Base-by-base conservation (phyloP, 1,140 invertebrate species). In the Tetragnatha versicolor region DNA sequence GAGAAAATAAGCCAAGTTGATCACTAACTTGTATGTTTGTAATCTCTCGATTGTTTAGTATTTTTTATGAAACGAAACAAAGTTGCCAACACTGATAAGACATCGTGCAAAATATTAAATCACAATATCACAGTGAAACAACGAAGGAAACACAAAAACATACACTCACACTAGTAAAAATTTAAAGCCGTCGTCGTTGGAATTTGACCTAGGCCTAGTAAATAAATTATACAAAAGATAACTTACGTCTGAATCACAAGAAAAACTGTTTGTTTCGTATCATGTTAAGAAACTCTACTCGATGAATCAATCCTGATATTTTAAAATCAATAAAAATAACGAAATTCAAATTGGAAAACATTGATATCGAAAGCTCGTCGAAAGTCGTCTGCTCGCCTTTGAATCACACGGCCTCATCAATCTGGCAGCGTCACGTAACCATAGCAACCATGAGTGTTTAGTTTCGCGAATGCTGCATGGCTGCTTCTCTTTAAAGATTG, bases 361-460 rank as follows among this genome's bases (percentile, higher is more conserved):
- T 60, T 60, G 55, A 31, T 55, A 37, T 37, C n/a, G 27, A 29
- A 12, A 60, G 31, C 37, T 63, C 14, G 22, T 45, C 20, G 27
- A 9, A 49, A n/a, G 58, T 25, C 22, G 58, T 49, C 45, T 37
- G 29, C 20, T n/a, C 39, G 39, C 55, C 69, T 63, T 47, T 33
- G 61, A 53, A 77, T 65, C 73, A 77, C 10, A 29, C 61, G 31
- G 61, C 42, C 73, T 51, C 73, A 77, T 77, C 73, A 42, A 65
- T 45, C 51, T 61, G 58, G 42, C 45, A 45, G 73, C 60, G 58
- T 65, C 58, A 63, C 2, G 42, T 45, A 27, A 77, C 73, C 73
- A 65, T 65, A 55, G 73, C 60, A 77, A 77, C 73, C 4, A n/a
- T 27, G 61, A 77, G 60, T 77, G 73, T 77, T 77, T 77, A 61